Percentiles rank a stretch among this genome's conserved stretches.
These are phyloP conservation scores for Stegastes partitus DNA, from an alignment of 2,113 vertebrate species.

Conservation along the genomic window DNA sequence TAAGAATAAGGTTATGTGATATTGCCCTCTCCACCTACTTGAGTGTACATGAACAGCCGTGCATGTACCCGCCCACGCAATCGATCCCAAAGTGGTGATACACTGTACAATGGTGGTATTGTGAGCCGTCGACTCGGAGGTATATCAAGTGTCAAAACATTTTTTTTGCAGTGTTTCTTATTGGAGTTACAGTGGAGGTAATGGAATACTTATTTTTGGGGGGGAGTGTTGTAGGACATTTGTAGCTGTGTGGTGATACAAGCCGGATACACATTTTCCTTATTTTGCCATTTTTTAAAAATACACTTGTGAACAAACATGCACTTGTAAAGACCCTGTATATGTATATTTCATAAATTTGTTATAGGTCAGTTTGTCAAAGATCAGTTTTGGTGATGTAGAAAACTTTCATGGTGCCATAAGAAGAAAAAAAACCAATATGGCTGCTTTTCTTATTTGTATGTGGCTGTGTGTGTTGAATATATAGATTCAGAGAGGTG, in stretches of 20 bases:
- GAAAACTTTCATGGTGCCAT: too few relatives aligned
- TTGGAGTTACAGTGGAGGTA: not conserved
- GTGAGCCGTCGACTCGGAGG: constrained; percentile 9
- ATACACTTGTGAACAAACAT: too few relatives aligned
- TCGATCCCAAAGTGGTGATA: constrained; percentile 13
- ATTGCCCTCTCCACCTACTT: constrained; percentile 44
- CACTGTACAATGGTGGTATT: constrained; percentile 3
- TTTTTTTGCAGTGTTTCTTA: constrained; percentile 6
- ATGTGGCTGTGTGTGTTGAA: not conserved
- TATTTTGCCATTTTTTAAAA: too few relatives aligned
- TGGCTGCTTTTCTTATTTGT: constrained; percentile 4
- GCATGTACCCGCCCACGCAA: constrained; percentile 15
- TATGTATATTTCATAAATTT: too few relatives aligned
- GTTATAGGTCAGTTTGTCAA: too few relatives aligned
- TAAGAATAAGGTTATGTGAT: constrained; percentile 44
- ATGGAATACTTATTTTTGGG: constrained; percentile 2
- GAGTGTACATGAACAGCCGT: constrained; percentile 30
- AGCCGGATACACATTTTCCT: not conserved
- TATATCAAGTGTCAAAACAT: constrained; percentile 37
- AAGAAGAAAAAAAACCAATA: not conserved
- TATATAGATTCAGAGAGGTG: not conserved
- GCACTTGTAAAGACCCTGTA: too few relatives aligned
- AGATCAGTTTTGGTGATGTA: too few relatives aligned
- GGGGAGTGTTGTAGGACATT: not conserved
- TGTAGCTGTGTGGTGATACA: not conserved